Base-by-base conservation (phyloP, 2,113 vertebrate genomes). In the Datnioides undecimradiatus region DNA sequence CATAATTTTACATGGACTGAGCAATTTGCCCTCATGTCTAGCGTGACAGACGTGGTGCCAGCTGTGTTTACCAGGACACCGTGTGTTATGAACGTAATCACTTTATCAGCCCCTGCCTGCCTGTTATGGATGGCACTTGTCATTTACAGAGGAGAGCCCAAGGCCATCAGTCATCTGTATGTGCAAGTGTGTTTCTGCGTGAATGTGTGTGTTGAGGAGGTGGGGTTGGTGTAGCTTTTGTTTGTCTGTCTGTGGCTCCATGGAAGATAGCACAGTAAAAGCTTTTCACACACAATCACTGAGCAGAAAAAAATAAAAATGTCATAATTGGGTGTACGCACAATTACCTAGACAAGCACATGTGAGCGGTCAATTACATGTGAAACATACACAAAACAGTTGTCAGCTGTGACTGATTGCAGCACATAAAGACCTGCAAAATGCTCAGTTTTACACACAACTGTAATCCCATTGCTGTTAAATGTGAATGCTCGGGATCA, bases 111-210 rank as follows among this genome's bases (percentile, higher is more conserved):
- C 83, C 81, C 73, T 72, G 86, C 82, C 79, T 86, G 86, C 55
- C 88, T 83, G 87, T 91, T 93, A 92, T 93, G 88, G 91, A 94
- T 93, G 90, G 85, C 85, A 88, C 84, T 94, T 94, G 93, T 93
- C 92, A 92, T 87, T 92, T 92, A 93, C 80, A 84, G 77, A 87
- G 70, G 66, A 74, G 78, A 75, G 85, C 90, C 87, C 66, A 46
- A 58, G 88, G 92, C 87, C 76, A 93, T 92, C 86, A 83, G 86
- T 92, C 84, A 87, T 83, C 76, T 72, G 40, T 45, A 43, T 78
- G 80, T 79, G 73, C 54, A 59, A 25, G 65, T 48, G 76, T 46
- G 38, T 69, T 41, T 75, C 34, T 79, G 41, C 40, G 38, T 34
- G 38, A 38, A 40, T 85, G 75, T 75, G 34, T 85, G 51, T 33